Evolutionary conservation across 2,113 vertebrate genomes (phyloP).

Genomic region (Cisticola juncidis): DNA sequence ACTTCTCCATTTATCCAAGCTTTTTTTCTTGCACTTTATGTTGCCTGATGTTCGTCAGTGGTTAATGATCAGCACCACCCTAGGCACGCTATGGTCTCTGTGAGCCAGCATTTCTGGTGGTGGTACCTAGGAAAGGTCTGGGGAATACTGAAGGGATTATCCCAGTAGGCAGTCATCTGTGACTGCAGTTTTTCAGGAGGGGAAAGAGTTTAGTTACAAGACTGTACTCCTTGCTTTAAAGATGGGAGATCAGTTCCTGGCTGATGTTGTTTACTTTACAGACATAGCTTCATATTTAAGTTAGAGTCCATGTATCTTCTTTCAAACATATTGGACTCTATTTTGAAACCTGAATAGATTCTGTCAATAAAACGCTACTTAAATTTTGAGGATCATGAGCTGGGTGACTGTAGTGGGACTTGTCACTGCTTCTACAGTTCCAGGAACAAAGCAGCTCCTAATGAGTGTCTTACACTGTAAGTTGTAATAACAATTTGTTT

Average conservation of each 20-base stretch:
- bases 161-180: background rate
- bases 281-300: accelerated
- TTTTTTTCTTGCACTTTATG: background rate
- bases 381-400: background rate
- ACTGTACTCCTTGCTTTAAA: background rate
- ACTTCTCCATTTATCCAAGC: background rate
- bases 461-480: background rate
- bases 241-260: background rate
- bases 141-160: background rate
- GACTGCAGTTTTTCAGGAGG: too few species aligned
- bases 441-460: background rate
- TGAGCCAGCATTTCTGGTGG: background rate
- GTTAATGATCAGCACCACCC: background rate
- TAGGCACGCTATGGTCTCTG: background rate
- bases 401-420: background rate
- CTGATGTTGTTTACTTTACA: background rate
- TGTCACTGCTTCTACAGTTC: background rate
- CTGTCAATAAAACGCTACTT: background rate
- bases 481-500: background rate
- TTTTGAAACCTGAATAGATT: background rate
- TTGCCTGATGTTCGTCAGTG: accelerated
- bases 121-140: background rate
- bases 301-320: background rate
- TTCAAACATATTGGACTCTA: background rate
- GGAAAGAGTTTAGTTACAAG: background rate